These are phyloP conservation scores for Dryobotodes eremita DNA, from an alignment of 2,888 invertebrate species.

Conservation along the genomic window DNA sequence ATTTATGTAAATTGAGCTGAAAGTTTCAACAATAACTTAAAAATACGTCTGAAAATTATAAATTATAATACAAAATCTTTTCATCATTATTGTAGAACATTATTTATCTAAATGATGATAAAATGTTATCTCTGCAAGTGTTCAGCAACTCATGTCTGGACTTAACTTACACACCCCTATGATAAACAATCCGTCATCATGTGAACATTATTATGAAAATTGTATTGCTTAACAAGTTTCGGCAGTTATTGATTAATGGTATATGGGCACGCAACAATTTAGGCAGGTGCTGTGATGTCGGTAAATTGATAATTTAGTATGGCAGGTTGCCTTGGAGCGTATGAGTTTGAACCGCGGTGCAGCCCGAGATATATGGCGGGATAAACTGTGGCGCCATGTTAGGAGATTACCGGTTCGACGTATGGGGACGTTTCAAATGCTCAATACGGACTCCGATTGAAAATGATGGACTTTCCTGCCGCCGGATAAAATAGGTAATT, in stretches of 20 bases:
- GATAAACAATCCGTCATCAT: slow-evolving; percentile 64
- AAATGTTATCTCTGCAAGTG: not conserved
- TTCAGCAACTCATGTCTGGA: slow-evolving; percentile 18
- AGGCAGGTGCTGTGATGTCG: slow-evolving; percentile 77
- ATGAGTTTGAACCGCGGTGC: slow-evolving; percentile 64
- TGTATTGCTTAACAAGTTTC: slow-evolving; percentile 77
- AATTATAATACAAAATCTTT: not conserved
- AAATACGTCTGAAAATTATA: not conserved
- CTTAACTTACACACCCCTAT: slow-evolving; percentile 15
- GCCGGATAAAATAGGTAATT: slow-evolving; percentile 53
- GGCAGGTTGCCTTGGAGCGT: slow-evolving; percentile 60
- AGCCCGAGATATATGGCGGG: slow-evolving; percentile 79
- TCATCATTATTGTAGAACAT: not conserved
- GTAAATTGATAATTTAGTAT: slow-evolving; percentile 79
- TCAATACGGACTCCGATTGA: slow-evolving; percentile 74
- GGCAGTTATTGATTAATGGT: slow-evolving; percentile 83
- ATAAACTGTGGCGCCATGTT: slow-evolving; percentile 79
- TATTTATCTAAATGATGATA: not conserved
- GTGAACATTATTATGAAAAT: slow-evolving; percentile 73
- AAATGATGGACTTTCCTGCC: slow-evolving; percentile 66
- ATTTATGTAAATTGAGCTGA: slow-evolving; percentile 36
- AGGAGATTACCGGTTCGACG: slow-evolving; percentile 76
- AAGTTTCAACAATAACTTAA: slow-evolving; percentile 8
- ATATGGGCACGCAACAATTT: slow-evolving; percentile 82
- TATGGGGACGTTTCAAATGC: slow-evolving; percentile 78